Evolutionary conservation across 2,888 invertebrate species (phyloP).

Genomic region (Chorisops tibialis): DNA sequence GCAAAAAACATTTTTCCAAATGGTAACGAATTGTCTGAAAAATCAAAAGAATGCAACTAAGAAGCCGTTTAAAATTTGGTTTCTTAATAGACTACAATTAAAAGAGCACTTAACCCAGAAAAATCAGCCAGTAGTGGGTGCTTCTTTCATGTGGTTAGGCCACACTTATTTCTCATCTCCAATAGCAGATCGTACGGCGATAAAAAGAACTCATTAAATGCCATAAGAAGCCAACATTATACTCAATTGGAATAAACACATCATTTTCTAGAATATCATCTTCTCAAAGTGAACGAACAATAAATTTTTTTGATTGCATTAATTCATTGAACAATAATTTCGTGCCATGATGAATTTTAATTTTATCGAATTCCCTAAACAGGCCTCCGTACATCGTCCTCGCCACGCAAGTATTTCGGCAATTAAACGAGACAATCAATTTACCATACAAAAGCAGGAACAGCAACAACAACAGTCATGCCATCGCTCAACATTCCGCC

Average conservation of each 20-base stretch:
- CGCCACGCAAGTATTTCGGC: slow-evolving; percentile 42
- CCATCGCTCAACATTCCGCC: slow-evolving; percentile 20
- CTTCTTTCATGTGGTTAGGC: slow-evolving; percentile 18
- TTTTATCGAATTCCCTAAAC: slow-evolving; percentile 16
- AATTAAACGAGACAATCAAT: slow-evolving; percentile 40
- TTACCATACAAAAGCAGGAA: slow-evolving; percentile 34
- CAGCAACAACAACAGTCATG: slow-evolving; percentile 31
- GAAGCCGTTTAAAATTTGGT: neutral
- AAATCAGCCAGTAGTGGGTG: neutral
- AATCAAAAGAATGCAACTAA: slow-evolving; percentile 3
- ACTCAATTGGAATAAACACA: no score
- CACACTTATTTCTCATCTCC: slow-evolving; percentile 3
- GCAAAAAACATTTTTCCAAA: no score
- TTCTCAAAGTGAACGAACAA: neutral
- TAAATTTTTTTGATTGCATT: neutral
- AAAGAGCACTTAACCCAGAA: slow-evolving; percentile 12
- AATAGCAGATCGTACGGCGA: slow-evolving; percentile 7
- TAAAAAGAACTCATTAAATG: neutral
- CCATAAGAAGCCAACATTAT: no score
- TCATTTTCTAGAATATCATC: neutral
- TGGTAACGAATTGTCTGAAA: neutral
- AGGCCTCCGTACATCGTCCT: slow-evolving; percentile 45
- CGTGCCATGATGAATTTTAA: neutral
- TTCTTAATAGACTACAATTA: slow-evolving; percentile 14
- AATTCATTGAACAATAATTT: neutral